Base-by-base conservation (phyloP, 2,888 invertebrate genomes). In the Ernsta delagoae region DNA sequence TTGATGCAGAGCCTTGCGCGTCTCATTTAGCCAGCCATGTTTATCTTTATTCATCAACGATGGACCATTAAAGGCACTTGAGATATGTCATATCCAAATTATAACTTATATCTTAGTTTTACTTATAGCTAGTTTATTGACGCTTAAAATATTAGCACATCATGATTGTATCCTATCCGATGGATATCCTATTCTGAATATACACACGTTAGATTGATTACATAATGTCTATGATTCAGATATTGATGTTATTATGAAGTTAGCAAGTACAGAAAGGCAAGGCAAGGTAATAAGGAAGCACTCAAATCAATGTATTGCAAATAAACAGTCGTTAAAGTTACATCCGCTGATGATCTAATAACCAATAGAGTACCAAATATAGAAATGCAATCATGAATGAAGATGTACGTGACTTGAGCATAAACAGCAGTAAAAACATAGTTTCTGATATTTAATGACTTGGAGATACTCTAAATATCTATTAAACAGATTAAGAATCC, bases 281-380 rank as follows among this genome's bases (percentile, higher is more conserved):
- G n/a, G n/a, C 24, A 1, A 24, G 24, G 24, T 24, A 24, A 56
- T 36, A n/a, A 34, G 39, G 5, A 12, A 12, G 4, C 12, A 57
- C 36, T 57, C 1, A 39, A 12, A 57, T 53, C 50, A 36, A 48
- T 50, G 24, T 24, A 41, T 9, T 41, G 8, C 41, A 24, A 41
- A 41, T 41, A 59, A 31, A 48, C 9, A 48, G 12, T 43, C 16
- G 50, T 8, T 24, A 16, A 53, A 41, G 39, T 6, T n/a, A 39
- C 41, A 59, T 65, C 57, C 57, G 65, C 6, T 57, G 45, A 11
- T 57, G 48, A 61, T 36, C 9, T 50, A 36, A 61, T 12, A 12
- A 57, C 43, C 57, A 57, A 57, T 57, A 48, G 16, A 8, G 36
- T 41, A 48, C 59, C 41, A 59, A 36, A 39, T 9, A 59, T 0